Conservation (phyloP, 2,888 invertebrate species). For the Gandaritis pyraliata region DNA sequence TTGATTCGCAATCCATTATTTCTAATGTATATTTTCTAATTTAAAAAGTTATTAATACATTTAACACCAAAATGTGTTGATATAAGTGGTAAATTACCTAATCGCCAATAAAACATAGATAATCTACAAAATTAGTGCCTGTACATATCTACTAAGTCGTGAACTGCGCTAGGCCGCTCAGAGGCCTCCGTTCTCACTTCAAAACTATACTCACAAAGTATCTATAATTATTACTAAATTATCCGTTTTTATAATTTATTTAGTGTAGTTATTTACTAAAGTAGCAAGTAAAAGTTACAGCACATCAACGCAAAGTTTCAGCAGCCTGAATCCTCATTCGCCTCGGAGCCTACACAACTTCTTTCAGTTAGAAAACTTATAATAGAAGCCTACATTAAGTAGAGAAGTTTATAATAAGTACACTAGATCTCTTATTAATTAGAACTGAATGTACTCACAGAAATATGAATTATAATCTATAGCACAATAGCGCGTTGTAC, state of each 20-base stretch:
- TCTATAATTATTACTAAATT: too few species aligned
- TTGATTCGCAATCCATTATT: not conserved
- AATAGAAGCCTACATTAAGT: conserved; percentile 19
- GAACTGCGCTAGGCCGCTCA: too few species aligned
- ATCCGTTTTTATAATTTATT: too few species aligned
- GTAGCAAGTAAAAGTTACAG: too few species aligned
- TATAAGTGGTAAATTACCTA: too few species aligned
- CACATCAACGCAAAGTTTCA: conserved; percentile 6
- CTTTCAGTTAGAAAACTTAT: conserved; percentile 25
- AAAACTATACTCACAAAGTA: too few species aligned
- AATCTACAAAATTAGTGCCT: too few species aligned
- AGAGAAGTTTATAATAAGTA: conserved; percentile 7
- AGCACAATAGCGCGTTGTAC: conserved; percentile 69
- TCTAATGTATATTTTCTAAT: not conserved
- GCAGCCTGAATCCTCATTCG: conserved; percentile 2
- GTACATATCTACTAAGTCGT: too few species aligned
- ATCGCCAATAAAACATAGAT: too few species aligned
- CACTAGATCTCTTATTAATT: conserved; percentile 30
- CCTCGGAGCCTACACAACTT: conserved; percentile 5
- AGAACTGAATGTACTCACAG: conserved; percentile 24
- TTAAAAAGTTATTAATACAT: too few species aligned
- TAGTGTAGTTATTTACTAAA: not conserved
- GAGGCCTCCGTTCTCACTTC: too few species aligned
- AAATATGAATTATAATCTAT: conserved; percentile 35
- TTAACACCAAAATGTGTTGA: too few species aligned